Percentiles rank a stretch among this genome's conserved stretches.
Evolutionary conservation across 2,797 vertebrate genomes (phyloP).

Genomic region (Adrianichthys oophorus): DNA sequence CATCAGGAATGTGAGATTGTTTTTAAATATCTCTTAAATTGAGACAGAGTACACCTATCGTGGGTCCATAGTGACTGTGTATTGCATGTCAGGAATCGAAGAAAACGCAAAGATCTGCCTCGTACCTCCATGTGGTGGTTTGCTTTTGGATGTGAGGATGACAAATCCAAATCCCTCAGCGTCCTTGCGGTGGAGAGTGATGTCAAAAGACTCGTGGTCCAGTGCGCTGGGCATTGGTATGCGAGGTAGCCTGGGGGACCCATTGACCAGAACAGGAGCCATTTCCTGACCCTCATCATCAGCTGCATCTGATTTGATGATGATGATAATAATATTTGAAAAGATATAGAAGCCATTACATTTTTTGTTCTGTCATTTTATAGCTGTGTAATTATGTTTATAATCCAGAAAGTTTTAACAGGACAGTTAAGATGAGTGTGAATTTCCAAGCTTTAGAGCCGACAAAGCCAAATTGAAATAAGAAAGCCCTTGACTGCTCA

Average conservation of each 20-base stretch:
- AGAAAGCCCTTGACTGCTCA: not conserved
- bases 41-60: not conserved
- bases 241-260: constrained; percentile 83
- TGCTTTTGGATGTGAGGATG: constrained; percentile 97
- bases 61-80: not conserved
- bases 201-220: constrained; percentile 87
- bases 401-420: constrained; percentile 6
- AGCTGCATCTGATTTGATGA: constrained; percentile 59
- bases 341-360: no score
- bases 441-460: not conserved
- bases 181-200: constrained; percentile 91
- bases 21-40: not conserved
- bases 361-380: not conserved
- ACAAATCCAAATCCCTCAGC: constrained; percentile 97
- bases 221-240: constrained; percentile 71
- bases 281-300: constrained; percentile 78
- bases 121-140: constrained; percentile 92
- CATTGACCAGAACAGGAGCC: constrained; percentile 77
- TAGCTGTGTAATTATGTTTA: constrained; percentile 1
- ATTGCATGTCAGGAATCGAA: not conserved
- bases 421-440: not conserved
- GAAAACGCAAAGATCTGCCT: not conserved
- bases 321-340: no score
- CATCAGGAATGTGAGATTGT: not conserved
- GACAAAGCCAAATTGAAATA: not conserved